These are phyloP conservation scores for Exephanes ischioxanthus DNA, from an alignment of 2,888 invertebrate genomes.

Conservation along the genomic window DNA sequence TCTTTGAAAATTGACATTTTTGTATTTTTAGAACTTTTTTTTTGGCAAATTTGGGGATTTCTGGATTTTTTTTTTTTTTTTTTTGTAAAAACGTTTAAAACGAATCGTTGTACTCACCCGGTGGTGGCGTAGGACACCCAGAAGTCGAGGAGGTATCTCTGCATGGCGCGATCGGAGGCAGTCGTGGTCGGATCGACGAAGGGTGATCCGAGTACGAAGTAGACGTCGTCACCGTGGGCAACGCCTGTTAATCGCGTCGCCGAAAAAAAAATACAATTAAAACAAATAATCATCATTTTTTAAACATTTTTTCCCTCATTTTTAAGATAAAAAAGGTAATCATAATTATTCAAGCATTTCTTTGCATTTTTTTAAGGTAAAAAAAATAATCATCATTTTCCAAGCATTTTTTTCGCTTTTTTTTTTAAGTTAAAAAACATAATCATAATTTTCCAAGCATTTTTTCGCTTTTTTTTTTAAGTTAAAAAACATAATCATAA, in stretches of 20 bases:
- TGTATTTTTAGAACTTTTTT: too few relatives aligned
- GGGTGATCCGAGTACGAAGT: slow-evolving; percentile 85
- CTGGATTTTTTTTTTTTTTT: too few relatives aligned
- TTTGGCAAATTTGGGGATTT: too few relatives aligned
- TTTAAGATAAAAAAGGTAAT: background rate
- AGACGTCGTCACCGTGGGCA: slow-evolving; percentile 88
- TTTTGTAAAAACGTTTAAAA: too few relatives aligned
- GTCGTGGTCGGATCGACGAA: slow-evolving; percentile 81
- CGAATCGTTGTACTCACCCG: slow-evolving; percentile 85
- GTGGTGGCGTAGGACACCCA: slow-evolving; percentile 87
- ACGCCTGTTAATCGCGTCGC: slow-evolving; percentile 85
- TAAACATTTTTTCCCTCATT: background rate
- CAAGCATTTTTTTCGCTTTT: too few relatives aligned
- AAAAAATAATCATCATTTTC: too few relatives aligned
- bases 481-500: too few relatives aligned
- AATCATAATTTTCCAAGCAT: too few relatives aligned
- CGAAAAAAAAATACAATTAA: background rate
- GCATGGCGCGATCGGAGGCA: slow-evolving; percentile 86
- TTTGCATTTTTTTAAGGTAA: background rate
- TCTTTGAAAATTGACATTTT: too few relatives aligned
- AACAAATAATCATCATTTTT: background rate
- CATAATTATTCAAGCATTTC: background rate
- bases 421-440: too few relatives aligned
- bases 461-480: too few relatives aligned
- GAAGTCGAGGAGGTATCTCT: slow-evolving; percentile 86